These are phyloP conservation scores for Solen grandis DNA, from an alignment of 1,140 invertebrate genomes.

Conservation along the genomic window DNA sequence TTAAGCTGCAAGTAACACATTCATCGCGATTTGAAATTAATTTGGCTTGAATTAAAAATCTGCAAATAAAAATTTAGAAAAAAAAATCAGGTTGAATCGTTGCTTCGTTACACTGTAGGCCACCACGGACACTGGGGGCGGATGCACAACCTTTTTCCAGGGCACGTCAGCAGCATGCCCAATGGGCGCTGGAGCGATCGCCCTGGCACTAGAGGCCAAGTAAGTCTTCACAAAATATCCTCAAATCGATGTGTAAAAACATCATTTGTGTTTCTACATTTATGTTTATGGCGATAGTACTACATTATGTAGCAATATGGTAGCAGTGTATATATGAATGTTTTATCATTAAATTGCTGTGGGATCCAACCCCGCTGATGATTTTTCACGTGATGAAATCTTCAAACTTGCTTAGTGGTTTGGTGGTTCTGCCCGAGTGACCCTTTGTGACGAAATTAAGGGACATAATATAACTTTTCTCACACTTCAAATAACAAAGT, in stretches of 20 bases:
- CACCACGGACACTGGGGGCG: conserved; percentile 96
- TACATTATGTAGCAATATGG: neutral
- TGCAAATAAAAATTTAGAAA: no score
- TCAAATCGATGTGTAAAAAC: neutral
- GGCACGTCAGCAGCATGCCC: conserved; percentile 97
- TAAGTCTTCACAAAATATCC: conserved; percentile 57
- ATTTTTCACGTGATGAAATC: neutral
- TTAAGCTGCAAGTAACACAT: no score
- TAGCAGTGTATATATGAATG: neutral
- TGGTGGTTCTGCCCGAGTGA: no score
- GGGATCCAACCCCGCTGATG: neutral
- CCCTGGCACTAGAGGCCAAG: conserved; percentile 96
- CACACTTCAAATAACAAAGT: no score
- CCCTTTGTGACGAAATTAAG: no score
- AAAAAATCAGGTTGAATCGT: no score
- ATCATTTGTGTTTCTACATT: neutral
- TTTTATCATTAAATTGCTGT: neutral
- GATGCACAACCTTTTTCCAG: conserved; percentile 81
- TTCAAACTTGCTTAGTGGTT: no score
- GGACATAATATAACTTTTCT: no score
- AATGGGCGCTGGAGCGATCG: conserved; percentile 96
- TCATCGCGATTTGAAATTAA: no score
- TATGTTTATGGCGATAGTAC: neutral
- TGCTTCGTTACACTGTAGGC: conserved; percentile 83
- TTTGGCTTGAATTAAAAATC: no score